These are phyloP conservation scores for Aleadryas rufinucha DNA, from an alignment of 2,113 vertebrate genomes.

Conservation along the genomic window DNA sequence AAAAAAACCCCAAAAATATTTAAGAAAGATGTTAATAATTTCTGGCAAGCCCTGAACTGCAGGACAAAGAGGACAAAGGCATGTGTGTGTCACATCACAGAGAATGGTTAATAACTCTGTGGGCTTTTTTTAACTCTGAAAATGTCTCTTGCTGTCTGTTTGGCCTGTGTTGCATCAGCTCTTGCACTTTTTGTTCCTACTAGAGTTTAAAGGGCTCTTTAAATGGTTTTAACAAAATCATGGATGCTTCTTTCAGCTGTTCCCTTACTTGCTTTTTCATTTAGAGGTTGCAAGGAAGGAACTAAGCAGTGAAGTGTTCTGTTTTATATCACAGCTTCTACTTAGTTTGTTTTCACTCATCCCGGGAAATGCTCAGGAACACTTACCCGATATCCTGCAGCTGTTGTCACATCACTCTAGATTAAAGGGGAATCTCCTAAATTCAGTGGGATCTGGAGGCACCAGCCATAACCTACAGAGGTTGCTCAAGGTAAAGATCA, in stretches of 20 bases:
- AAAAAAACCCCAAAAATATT: neutral
- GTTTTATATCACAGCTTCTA: conserved; percentile 84
- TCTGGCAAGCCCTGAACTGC: neutral
- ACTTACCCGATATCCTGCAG: conserved; percentile 80
- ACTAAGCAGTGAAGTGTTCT: conserved; percentile 75
- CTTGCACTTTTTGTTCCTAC: neutral
- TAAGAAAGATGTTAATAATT: neutral
- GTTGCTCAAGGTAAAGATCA: conserved; percentile 78
- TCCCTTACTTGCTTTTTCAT: conserved; percentile 32
- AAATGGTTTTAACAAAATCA: conserved; percentile 3
- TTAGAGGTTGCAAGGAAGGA: conserved; percentile 50
- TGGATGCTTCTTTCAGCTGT: conserved; percentile 17
- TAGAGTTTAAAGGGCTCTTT: neutral
- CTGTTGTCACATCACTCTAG: conserved; percentile 79
- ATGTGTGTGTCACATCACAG: neutral
- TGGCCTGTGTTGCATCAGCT: neutral
- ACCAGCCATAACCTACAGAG: conserved; percentile 70
- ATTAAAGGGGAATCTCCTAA: conserved; percentile 78
- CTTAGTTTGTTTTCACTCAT: conserved; percentile 85
- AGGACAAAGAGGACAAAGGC: neutral
- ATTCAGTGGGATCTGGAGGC: conserved; percentile 68
- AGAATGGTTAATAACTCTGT: neutral
- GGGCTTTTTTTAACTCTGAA: neutral
- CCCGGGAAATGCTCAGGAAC: conserved; percentile 82
- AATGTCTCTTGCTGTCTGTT: conserved; percentile 2